Evolutionary conservation across 2,113 vertebrate species (phyloP), one percentile per base, ranked within the genome.

Genomic region (Geococcyx californianus): DNA sequence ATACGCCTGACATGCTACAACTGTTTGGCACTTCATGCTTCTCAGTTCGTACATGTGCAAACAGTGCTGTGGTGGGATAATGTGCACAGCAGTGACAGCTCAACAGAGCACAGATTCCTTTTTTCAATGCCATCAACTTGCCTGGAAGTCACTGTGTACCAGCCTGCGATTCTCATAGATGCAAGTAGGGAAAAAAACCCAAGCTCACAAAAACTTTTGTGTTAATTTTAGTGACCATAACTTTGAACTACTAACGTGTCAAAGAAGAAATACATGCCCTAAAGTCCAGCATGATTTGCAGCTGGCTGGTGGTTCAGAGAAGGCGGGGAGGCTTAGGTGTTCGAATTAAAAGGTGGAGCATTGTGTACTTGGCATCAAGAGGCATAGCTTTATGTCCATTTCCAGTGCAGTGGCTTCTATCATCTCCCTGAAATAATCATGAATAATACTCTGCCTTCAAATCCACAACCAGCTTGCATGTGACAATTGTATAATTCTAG

Each of bases 1-100:
- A 75, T 86, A 75, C 90, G 94, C 66, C 78, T 87, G 80, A 89
- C 68, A 28, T 64, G 29, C 70, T 63, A 40, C n/a, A 55, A 33
- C 59, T 29, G 54, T 73, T 87, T 94, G 91, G 88, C 91, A 80
- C 88, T 74, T 93, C n/a, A n/a, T 4, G 63, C 47, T 67, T 51
- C 47, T 73, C 76, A 4, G 0, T 33, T 60, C 0, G 0, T 79
- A 21, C 3, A 0, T 25, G 76, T 52, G 49, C 59, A 34, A 68
- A 31, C 51, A 2, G 63, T 15, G 70, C 67, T 45, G n/a, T 29
- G 63, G 28, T 52, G 75, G 49, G 49, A 34, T 29, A 83, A 70
- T 0, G 10, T 76, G 66, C 47, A 9, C 5, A 2, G 54, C 68
- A 45, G 40, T 64, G 87, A 78, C 87, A 93, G 68, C 72, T 91